Conservation (phyloP, 2,888 invertebrate species). For the Himalopsyche japonica region DNA sequence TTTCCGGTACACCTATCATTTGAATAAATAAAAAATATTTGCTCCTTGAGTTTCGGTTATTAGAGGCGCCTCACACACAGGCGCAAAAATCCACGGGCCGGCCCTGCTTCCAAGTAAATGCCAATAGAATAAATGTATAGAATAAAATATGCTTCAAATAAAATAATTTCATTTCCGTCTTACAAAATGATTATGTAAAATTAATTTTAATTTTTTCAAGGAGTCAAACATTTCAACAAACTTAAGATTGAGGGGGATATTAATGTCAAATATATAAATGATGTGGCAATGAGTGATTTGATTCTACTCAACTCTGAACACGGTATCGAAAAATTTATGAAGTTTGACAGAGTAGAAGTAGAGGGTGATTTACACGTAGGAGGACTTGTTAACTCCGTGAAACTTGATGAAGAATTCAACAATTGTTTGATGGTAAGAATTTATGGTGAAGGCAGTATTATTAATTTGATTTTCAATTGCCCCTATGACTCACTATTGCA, state of each 20-base stretch:
- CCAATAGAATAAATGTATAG: too few relatives aligned
- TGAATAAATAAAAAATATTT: too few relatives aligned
- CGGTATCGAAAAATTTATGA: conserved; percentile 48
- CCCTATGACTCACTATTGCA: too few relatives aligned
- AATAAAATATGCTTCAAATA: too few relatives aligned
- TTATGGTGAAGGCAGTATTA: not conserved
- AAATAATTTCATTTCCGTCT: too few relatives aligned
- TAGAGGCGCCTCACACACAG: too few relatives aligned
- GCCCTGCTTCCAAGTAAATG: too few relatives aligned
- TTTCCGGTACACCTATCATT: too few relatives aligned
- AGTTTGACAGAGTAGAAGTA: conserved; percentile 49
- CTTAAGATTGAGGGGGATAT: conserved; percentile 52
- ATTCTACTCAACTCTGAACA: conserved; percentile 56
- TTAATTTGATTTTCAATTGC: too few relatives aligned
- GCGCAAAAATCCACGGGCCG: too few relatives aligned
- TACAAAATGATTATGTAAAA: not conserved
- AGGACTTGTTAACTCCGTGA: conserved; percentile 50
- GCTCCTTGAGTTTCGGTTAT: too few relatives aligned
- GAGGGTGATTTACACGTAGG: conserved; percentile 42
- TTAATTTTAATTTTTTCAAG: conserved; percentile 44
- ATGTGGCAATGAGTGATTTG: conserved; percentile 50
- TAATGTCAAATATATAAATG: conserved; percentile 52
- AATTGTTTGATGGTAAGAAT: conserved; percentile 59
- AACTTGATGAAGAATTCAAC: conserved; percentile 51
- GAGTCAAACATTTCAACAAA: conserved; percentile 49